Percentiles rank a stretch among this genome's conserved stretches.
These are phyloP conservation scores for Danio rerio DNA, from an alignment of 2,113 vertebrate species.

Conservation along the genomic window GRCz12tu NC_133187.1:21146501-21147000, in stretches of 20 bases:
- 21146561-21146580: conserved; percentile 63
- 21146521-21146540: conserved; percentile 57
- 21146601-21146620: conserved; percentile 67
- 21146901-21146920: too few species aligned
- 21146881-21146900: too few species aligned
- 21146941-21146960: too few species aligned
- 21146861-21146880: too few species aligned
- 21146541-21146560: conserved; percentile 60
- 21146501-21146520: conserved; percentile 36
- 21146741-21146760: conserved; percentile 19
- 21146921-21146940: too few species aligned
- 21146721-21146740: conserved; percentile 52
- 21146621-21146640: conserved; percentile 74
- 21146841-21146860: too few species aligned
- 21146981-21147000: too few species aligned
- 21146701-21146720: conserved; percentile 27
- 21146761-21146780: neutral
- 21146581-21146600: conserved; percentile 61
- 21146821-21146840: too few species aligned
- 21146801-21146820: neutral
- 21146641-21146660: conserved; percentile 73
- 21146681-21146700: conserved; percentile 41
- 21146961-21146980: too few species aligned
- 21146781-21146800: too few species aligned
- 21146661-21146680: conserved; percentile 67